Evolutionary conservation across 2,797 vertebrate species (phyloP).

Genomic region (Channa striata): DNA sequence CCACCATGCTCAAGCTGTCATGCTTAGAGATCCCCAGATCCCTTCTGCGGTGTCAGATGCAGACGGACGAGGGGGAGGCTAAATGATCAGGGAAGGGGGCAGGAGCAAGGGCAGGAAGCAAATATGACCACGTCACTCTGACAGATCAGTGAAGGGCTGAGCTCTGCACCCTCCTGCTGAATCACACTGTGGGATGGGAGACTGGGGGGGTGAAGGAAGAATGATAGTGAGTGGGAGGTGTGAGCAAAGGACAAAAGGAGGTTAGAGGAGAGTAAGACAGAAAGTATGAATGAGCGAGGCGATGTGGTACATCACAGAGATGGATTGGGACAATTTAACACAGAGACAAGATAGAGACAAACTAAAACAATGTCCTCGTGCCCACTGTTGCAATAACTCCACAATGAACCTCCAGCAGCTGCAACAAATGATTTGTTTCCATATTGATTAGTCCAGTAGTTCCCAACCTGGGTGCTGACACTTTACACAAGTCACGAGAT

Average conservation of each 20-base stretch:
- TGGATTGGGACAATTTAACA: slow-evolving; percentile 43
- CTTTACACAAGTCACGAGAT: too few relatives aligned
- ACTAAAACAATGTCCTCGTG: not conserved
- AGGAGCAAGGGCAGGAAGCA: slow-evolving; percentile 25
- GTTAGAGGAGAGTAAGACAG: slow-evolving; percentile 32
- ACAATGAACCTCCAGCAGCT: slow-evolving; percentile 30
- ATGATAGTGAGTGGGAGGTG: slow-evolving; percentile 30
- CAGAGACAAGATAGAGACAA: not conserved
- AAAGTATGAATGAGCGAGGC: slow-evolving; percentile 40
- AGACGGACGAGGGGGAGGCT: slow-evolving; percentile 12
- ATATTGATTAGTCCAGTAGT: not conserved
- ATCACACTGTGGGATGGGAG: slow-evolving; percentile 33
- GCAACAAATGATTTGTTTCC: not conserved
- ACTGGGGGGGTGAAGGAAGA: not conserved
- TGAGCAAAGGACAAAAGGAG: slow-evolving; percentile 46
- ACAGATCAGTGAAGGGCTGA: slow-evolving; percentile 58
- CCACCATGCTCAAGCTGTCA: not conserved
- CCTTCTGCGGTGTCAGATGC: slow-evolving; percentile 32
- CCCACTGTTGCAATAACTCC: slow-evolving; percentile 15
- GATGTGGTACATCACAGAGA: slow-evolving; percentile 28
- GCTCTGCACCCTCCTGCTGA: slow-evolving; percentile 50
- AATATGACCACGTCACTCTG: slow-evolving; percentile 55
- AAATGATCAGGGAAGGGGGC: slow-evolving; percentile 25
- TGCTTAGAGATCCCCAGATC: slow-evolving; percentile 7
- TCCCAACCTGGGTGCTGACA: not conserved